phyloP scores from a whole-genome alignment of 2,113 vertebrate species.

The Peucedramus taeniatus region DNA sequence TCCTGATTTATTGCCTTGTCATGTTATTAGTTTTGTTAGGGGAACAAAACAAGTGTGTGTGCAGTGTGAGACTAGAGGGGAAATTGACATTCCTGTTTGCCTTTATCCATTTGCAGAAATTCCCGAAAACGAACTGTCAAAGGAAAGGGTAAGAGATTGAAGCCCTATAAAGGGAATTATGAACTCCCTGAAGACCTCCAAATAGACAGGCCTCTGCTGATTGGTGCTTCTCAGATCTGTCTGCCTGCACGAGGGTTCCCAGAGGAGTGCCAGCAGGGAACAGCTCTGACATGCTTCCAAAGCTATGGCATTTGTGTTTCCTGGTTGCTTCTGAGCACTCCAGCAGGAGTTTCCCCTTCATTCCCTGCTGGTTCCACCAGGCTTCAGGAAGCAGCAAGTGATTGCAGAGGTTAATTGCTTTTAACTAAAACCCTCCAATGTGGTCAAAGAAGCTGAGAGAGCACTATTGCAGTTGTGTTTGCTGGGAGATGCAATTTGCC shows the following conservation, averaged over 20 bases:
- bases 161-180: neutral
- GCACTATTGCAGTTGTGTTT: neutral
- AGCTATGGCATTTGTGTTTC: neutral
- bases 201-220: neutral
- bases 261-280: neutral
- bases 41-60: neutral
- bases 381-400: neutral
- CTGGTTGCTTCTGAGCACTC: neutral
- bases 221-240: neutral
- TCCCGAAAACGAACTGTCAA: neutral
- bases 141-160: neutral
- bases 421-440: neutral
- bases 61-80: neutral
- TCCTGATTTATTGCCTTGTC: slow-evolving; percentile 61
- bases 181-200: neutral
- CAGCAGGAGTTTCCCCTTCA: neutral
- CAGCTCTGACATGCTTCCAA: neutral
- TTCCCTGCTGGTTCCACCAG: neutral
- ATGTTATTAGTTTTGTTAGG: slow-evolving; percentile 26
- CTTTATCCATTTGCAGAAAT: slow-evolving; percentile 6
- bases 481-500: neutral
- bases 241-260: neutral
- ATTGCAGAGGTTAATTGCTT: neutral
- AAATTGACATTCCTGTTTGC: slow-evolving; percentile 3
- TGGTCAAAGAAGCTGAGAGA: neutral